These are phyloP conservation scores for Picus viridis DNA, from an alignment of 2,797 vertebrate genomes.

Conservation along the genomic window DNA sequence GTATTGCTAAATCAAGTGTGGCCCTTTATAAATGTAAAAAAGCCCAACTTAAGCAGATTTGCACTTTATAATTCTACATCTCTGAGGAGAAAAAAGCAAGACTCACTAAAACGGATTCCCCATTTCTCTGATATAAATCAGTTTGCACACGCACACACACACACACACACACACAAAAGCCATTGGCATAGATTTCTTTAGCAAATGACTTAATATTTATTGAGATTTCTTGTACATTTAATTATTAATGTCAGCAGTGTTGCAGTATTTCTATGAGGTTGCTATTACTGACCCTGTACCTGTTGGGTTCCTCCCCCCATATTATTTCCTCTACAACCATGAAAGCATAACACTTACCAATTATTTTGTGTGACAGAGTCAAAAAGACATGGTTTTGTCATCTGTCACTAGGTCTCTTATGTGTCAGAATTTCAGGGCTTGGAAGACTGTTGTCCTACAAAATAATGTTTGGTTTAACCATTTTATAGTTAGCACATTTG, in stretches of 20 bases:
- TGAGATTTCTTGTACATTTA: constrained; percentile 78
- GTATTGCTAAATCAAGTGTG: constrained; percentile 79
- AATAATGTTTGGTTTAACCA: neutral
- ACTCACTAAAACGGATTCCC: constrained; percentile 42
- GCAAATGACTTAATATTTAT: constrained; percentile 66
- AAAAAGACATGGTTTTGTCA: constrained; percentile 58
- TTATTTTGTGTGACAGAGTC: constrained; percentile 69
- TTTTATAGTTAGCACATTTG: neutral
- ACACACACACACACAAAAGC: constrained; percentile 41
- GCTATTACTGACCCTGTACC: constrained; percentile 77
- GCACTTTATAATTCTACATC: constrained; percentile 46
- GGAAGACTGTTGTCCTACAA: neutral
- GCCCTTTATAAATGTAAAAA: constrained; percentile 68
- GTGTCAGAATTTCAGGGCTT: constrained; percentile 47
- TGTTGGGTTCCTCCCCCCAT: constrained; percentile 20
- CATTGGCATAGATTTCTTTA: constrained; percentile 53
- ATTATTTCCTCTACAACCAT: constrained; percentile 48
- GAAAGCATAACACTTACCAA: constrained; percentile 48
- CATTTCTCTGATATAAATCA: constrained; percentile 68
- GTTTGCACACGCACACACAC: constrained; percentile 54
- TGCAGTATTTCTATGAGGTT: constrained; percentile 78
- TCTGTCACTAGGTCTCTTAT: constrained; percentile 21
- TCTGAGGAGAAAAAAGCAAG: constrained; percentile 27
- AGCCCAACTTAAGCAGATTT: constrained; percentile 70
- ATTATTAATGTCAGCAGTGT: constrained; percentile 88